Percentiles rank a stretch among this genome's conserved stretches.
Evolutionary conservation across 2,797 vertebrate species (phyloP).

Genomic region (Oreortyx pictus): DNA sequence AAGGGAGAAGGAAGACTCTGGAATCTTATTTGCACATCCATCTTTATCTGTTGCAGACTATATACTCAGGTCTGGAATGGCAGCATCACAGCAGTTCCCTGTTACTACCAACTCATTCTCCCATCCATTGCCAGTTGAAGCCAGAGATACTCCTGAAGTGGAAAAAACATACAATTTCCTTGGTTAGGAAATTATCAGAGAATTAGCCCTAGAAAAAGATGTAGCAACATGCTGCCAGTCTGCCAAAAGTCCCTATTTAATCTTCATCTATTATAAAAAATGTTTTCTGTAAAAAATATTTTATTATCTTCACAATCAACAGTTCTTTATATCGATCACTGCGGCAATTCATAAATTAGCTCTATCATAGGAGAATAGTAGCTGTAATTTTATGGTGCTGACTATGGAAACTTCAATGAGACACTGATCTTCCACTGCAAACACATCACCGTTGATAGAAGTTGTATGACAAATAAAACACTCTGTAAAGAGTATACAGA

Average conservation of each 20-base stretch:
- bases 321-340: background rate
- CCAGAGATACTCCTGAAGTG: background rate
- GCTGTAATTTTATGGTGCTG: background rate
- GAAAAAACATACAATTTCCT: background rate
- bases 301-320: constrained; percentile 42
- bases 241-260: background rate
- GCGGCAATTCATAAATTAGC: background rate
- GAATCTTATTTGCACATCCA: background rate
- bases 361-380: background rate
- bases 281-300: constrained; percentile 48
- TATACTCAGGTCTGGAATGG: background rate
- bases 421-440: background rate
- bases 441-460: background rate
- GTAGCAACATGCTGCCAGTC: background rate
- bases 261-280: background rate
- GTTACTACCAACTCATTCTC: background rate
- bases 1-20: background rate
- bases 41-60: background rate
- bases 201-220: background rate
- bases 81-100: background rate
- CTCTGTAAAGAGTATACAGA: background rate
- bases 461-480: background rate
- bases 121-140: background rate
- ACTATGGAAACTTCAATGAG: background rate
- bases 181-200: background rate